Percentiles rank a stretch among this genome's conserved stretches.
These are phyloP conservation scores for Capromys pilorides DNA, from an alignment of 2,797 vertebrate species.

Conservation along the genomic window DNA sequence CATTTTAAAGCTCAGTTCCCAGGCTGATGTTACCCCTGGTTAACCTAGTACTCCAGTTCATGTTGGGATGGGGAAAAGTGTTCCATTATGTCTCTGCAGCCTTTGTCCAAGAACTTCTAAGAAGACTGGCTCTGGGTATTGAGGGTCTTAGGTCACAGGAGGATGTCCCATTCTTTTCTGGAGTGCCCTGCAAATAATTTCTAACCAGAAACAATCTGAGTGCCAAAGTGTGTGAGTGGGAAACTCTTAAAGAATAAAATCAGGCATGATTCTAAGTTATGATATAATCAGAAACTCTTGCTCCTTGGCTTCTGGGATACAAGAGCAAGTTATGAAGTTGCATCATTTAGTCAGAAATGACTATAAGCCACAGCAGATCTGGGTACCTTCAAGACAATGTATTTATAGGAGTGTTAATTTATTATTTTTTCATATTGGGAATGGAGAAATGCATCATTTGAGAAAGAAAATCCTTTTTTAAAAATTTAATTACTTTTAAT, in stretches of 20 bases:
- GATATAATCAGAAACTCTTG: background rate
- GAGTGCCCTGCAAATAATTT: background rate
- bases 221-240: background rate
- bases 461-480: background rate
- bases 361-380: background rate
- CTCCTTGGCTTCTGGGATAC: background rate
- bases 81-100: background rate
- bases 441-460: background rate
- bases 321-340: background rate
- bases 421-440: background rate
- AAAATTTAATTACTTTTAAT: too few relatives aligned
- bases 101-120: background rate
- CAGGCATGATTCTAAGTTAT: background rate
- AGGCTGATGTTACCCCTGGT: background rate
- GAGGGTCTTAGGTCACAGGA: background rate
- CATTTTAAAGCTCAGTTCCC: background rate
- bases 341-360: conserved; percentile 18
- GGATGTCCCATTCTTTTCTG: background rate
- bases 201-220: background rate
- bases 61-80: background rate
- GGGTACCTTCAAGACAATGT: background rate
- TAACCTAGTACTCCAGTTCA: background rate
- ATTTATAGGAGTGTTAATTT: background rate
- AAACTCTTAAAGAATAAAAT: conserved; percentile 42
- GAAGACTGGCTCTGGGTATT: background rate